Evolutionary conservation across 2,113 vertebrate species (phyloP).

Genomic region (Plotosus lineatus): DNA sequence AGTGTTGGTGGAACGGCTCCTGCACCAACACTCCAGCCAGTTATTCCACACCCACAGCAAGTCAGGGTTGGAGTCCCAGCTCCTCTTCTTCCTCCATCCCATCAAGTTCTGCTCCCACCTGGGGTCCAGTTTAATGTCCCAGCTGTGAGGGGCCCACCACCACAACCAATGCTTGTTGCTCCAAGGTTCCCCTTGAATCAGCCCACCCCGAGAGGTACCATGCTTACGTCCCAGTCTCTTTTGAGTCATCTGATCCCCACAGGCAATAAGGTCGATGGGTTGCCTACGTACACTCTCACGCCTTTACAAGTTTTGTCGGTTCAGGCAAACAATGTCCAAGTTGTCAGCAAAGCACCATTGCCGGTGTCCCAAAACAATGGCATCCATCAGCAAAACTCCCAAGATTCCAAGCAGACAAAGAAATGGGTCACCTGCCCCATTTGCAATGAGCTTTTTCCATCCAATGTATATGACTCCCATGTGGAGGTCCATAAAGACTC

Average conservation of each 20-base stretch:
- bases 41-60: conserved; percentile 60
- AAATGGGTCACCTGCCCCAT: conserved; percentile 95
- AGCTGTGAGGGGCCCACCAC: conserved; percentile 58
- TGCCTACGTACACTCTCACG: conserved; percentile 89
- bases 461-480: conserved; percentile 90
- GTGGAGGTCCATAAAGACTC: conserved; percentile 84
- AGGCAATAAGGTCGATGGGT: conserved; percentile 90
- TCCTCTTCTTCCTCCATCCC: conserved; percentile 61
- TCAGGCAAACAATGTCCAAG: conserved; percentile 62
- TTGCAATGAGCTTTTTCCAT: conserved; percentile 93
- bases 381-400: conserved; percentile 61
- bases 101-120: conserved; percentile 73
- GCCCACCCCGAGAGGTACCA: conserved; percentile 68
- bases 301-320: conserved; percentile 83
- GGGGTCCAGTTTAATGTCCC: conserved; percentile 70
- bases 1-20: conserved; percentile 49
- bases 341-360: conserved; percentile 66
- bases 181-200: conserved; percentile 72
- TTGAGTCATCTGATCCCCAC: conserved; percentile 90
- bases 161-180: conserved; percentile 72
- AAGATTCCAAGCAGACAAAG: conserved; percentile 78
- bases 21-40: conserved; percentile 38
- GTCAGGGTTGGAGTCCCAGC: conserved; percentile 51
- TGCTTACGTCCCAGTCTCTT: conserved; percentile 84
- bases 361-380: conserved; percentile 72